Percentiles rank a stretch among this genome's conserved stretches.
phyloP scores from a whole-genome alignment of 2,797 vertebrate species.

The Chelon auratus region DNA sequence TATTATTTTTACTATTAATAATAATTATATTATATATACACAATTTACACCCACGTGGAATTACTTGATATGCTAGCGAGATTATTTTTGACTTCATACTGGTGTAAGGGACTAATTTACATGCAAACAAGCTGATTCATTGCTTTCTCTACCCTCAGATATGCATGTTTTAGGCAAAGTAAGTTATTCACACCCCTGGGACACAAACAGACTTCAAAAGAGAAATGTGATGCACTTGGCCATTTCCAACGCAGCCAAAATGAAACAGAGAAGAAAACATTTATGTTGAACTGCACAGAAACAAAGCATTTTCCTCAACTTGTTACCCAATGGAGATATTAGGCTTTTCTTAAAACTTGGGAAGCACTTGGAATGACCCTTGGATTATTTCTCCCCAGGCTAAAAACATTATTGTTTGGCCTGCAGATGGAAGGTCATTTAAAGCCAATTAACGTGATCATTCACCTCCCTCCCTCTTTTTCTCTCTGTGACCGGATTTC shows the following conservation, averaged over 20 bases:
- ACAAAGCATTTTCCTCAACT: constrained; percentile 36
- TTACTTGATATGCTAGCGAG: constrained; percentile 46
- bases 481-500: constrained; percentile 28
- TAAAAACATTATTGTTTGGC: constrained; percentile 24
- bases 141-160: constrained; percentile 63
- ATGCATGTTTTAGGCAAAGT: constrained; percentile 69
- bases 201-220: constrained; percentile 74
- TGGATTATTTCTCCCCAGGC: constrained; percentile 33
- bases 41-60: constrained; percentile 39
- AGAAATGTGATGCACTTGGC: constrained; percentile 53
- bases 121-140: constrained; percentile 75
- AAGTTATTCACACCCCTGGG: constrained; percentile 69
- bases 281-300: constrained; percentile 45
- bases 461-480: constrained; percentile 1
- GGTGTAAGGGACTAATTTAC: constrained; percentile 60
- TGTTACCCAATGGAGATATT: constrained; percentile 32
- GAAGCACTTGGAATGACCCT: constrained; percentile 45
- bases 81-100: constrained; percentile 51
- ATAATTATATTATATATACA: constrained; percentile 4
- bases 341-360: constrained; percentile 16
- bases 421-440: constrained; percentile 55
- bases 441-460: constrained; percentile 60
- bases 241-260: constrained; percentile 50
- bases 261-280: constrained; percentile 51
- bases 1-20: constrained; percentile 11